Percentiles rank a stretch among this genome's conserved stretches.
Evolutionary conservation across 2,797 vertebrate species (phyloP).

Genomic region (Taenioides sp.): DNA sequence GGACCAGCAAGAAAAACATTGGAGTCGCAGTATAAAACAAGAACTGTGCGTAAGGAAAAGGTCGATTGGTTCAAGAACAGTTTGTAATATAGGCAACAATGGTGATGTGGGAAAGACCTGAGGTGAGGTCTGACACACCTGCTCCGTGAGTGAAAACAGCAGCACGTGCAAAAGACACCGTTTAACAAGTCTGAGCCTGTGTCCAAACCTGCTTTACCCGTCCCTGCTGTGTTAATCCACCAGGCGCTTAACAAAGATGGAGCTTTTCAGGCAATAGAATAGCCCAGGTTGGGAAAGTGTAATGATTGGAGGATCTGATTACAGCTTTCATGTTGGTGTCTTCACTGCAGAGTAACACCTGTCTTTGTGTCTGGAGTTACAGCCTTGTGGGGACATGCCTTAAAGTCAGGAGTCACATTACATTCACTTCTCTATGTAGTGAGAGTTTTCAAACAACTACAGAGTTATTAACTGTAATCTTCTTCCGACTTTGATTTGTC

Average conservation of each 20-base stretch:
- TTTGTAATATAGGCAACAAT: slow-evolving; percentile 12
- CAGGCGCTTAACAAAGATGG: neutral
- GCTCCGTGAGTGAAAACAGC: slow-evolving; percentile 29
- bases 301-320: neutral
- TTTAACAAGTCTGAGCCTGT: slow-evolving; percentile 21
- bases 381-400: slow-evolving; percentile 8
- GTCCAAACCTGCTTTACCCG: slow-evolving; percentile 39
- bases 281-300: slow-evolving; percentile 7
- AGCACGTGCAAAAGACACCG: slow-evolving; percentile 24
- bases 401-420: slow-evolving; percentile 26
- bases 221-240: slow-evolving; percentile 17
- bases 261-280: slow-evolving; percentile 8
- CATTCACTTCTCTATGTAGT: neutral
- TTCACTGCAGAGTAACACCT: slow-evolving; percentile 15
- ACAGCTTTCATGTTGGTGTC: slow-evolving; percentile 1
- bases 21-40: neutral
- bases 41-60: neutral
- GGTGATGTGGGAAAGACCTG: slow-evolving; percentile 21
- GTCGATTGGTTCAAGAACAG: slow-evolving; percentile 20
- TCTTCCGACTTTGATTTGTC: neutral
- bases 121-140: slow-evolving; percentile 39
- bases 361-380: slow-evolving; percentile 10
- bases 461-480: neutral
- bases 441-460: neutral
- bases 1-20: neutral